These are phyloP conservation scores for Phaonia tiefii DNA, from an alignment of 2,888 invertebrate genomes.

Conservation along the genomic window DNA sequence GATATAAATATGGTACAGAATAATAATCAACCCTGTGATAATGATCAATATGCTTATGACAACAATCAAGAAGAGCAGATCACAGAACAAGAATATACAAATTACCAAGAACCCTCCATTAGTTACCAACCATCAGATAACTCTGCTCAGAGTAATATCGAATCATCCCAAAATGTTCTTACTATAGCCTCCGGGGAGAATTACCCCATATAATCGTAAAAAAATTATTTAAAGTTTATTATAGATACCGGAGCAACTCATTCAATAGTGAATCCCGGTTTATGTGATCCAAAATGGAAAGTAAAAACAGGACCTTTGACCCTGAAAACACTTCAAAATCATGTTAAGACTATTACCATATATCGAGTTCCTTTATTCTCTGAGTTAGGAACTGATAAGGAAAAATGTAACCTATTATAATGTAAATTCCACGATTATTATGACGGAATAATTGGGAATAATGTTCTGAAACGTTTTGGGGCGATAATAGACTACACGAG, in stretches of 20 bases:
- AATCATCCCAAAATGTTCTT: not conserved
- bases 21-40: not conserved
- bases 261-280: not conserved
- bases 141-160: too few species aligned
- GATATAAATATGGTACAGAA: not conserved
- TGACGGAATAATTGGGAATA: constrained; percentile 56
- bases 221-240: not conserved
- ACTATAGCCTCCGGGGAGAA: not conserved
- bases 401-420: constrained; percentile 56
- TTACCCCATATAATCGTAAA: not conserved
- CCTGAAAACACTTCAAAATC: not conserved
- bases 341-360: too few species aligned
- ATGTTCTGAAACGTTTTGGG: constrained; percentile 40
- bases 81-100: not conserved
- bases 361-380: too few species aligned
- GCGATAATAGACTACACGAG: constrained; percentile 38
- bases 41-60: not conserved
- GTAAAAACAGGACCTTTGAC: not conserved
- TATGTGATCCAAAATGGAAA: constrained; percentile 5
- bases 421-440: constrained; percentile 46
- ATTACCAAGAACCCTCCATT: not conserved
- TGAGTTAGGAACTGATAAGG: too few species aligned
- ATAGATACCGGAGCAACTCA: not conserved
- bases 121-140: not conserved
- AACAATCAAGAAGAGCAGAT: not conserved